These are phyloP conservation scores for Pandemis heparana DNA, from an alignment of 2,888 invertebrate genomes.

Conservation along the genomic window DNA sequence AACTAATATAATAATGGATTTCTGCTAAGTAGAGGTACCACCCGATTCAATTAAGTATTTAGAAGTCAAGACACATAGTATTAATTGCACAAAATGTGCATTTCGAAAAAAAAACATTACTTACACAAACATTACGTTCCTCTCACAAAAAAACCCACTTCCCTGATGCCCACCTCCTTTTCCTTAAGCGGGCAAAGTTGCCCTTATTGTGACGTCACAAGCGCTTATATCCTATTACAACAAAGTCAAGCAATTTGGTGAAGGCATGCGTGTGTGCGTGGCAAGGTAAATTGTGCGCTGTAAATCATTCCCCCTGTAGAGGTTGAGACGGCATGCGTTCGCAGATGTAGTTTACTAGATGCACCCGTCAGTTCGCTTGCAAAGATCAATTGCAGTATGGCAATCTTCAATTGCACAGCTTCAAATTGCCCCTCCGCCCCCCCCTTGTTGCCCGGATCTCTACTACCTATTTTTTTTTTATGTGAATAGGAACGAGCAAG, in stretches of 20 bases:
- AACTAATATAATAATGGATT: too few relatives aligned
- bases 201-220: conserved; percentile 4
- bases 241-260: conserved; percentile 16
- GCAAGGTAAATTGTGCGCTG: conserved; percentile 30
- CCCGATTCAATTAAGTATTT: too few relatives aligned
- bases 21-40: too few relatives aligned
- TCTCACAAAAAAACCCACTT: neutral
- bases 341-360: conserved; percentile 9
- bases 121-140: too few relatives aligned
- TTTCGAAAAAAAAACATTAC: neutral
- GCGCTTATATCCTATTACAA: conserved; percentile 7
- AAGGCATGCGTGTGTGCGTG: conserved; percentile 5
- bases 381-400: neutral
- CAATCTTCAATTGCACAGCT: too few relatives aligned
- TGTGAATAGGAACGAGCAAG: too few relatives aligned
- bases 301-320: conserved; percentile 26
- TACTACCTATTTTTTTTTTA: too few relatives aligned
- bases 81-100: too few relatives aligned
- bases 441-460: too few relatives aligned
- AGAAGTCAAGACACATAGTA: too few relatives aligned
- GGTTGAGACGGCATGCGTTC: neutral
- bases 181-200: neutral
- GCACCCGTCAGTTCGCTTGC: neutral
- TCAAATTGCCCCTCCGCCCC: too few relatives aligned
- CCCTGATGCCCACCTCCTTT: too few relatives aligned